phyloP scores from a whole-genome alignment of 2,113 vertebrate species.

The Salvator merianae region DNA sequence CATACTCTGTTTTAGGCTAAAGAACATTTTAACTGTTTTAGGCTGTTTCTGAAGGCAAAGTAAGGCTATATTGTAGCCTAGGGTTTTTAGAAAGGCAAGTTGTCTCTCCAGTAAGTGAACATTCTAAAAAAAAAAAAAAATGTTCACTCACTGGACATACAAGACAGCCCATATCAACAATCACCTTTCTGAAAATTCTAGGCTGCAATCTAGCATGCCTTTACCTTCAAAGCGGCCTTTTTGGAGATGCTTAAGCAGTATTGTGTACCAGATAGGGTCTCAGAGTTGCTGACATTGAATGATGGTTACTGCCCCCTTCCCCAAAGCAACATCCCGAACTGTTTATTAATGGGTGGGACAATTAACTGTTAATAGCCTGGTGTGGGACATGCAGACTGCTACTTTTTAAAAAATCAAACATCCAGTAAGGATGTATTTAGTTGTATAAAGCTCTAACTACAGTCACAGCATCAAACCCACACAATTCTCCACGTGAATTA shows the following conservation, averaged over 20 bases:
- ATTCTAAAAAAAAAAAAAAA: too few relatives aligned
- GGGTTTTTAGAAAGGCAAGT: too few relatives aligned
- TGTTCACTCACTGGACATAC: background rate
- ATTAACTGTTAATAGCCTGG: background rate
- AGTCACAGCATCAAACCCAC: background rate
- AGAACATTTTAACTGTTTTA: background rate
- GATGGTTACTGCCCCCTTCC: background rate
- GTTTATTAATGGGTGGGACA: background rate
- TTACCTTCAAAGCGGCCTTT: background rate
- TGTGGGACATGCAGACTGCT: background rate
- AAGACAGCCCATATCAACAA: background rate
- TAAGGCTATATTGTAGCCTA: too few relatives aligned
- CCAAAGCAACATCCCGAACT: background rate
- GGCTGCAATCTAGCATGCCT: background rate
- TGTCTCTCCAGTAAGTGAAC: too few relatives aligned
- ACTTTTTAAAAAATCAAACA: background rate
- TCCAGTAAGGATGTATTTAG: background rate
- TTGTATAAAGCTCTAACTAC: background rate
- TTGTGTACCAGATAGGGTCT: too few relatives aligned
- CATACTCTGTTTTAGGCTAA: slow-evolving; percentile 3
- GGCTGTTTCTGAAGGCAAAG: too few relatives aligned
- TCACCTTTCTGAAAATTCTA: background rate
- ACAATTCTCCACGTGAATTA: too few relatives aligned
- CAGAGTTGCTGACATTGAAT: background rate
- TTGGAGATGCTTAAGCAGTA: background rate